Base-by-base conservation (phyloP, 37 sponge, comb jelly and placozoan genomes). In the Crambe crambe region DNA sequence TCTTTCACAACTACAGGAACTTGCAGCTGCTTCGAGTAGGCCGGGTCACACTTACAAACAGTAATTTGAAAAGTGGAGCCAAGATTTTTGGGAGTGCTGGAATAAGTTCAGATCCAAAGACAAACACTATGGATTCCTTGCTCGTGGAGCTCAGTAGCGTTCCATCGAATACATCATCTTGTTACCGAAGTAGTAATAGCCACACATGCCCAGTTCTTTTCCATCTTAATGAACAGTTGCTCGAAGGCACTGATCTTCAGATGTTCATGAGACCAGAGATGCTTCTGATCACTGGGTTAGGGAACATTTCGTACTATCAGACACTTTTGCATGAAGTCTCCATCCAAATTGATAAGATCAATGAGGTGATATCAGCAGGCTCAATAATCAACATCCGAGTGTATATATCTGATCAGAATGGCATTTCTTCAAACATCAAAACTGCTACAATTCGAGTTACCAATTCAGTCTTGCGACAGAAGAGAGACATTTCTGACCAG, bases 381-480 rank as follows among this genome's bases (percentile, higher is more conserved):
- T 73, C 74, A 12, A 31, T 17, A 9, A 60, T 82, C 51, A 73
- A 42, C 2, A 36, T 73, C 23, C 31, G 65, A 43, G 82, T 82
- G 21, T 82, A 82, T 32, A 82, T 82, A 35, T 82, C 82, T 51
- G 82, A 82, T 35, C 60, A 42, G 65, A 82, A 82, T 73, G 82
- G 82, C 5, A 64, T 82, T 60, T 42, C 82, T 9, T 82, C 74
- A 2, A 62, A 12, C 25, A 73, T 12, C 3, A 73, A 64, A 29
- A 64, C 64, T 12, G 25, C 59, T 23, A 82, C 73, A 21, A 2
- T 82, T 39, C 74, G 30, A 30, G 74, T 82, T 32, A 59, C 65
- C 3, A 5, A 1, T 22, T 62, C 77, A 25, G 9, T 34, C 15
- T n/a, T 1, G 57, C 56, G 74, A 2, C 47, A 18, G 54, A 73